A percentile compares a stretch with the other conserved stretches of the same genome.
Conservation (phyloP, 2,113 vertebrate genomes). For the Macquaria ambigua region DNA sequence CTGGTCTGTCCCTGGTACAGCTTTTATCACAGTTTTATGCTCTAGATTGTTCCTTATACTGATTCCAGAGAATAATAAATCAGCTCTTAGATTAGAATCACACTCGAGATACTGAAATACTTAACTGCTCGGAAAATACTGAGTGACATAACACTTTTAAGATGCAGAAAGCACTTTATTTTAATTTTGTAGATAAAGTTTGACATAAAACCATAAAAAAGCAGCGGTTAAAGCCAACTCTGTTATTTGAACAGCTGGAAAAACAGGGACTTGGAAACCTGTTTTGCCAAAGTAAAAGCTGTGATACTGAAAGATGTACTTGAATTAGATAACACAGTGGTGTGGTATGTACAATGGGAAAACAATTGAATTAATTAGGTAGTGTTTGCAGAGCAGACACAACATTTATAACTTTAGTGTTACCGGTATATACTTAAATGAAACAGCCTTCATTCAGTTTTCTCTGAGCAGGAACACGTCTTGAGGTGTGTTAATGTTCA, state of each 20-base stretch:
- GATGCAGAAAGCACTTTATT: neutral
- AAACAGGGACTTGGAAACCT: neutral
- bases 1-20: neutral
- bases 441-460: neutral
- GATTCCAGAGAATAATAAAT: constrained; percentile 5
- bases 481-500: neutral
- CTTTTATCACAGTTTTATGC: neutral
- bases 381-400: too few species aligned
- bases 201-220: neutral
- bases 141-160: neutral
- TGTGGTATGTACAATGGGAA: too few species aligned
- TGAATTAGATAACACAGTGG: neutral
- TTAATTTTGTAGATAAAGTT: neutral
- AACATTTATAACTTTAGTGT: neutral
- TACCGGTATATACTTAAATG: too few species aligned
- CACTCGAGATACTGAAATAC: neutral
- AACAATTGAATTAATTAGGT: neutral
- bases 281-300: neutral
- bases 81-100: neutral
- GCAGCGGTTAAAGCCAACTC: neutral
- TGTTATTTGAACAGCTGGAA: neutral
- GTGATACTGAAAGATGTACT: neutral
- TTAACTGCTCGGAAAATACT: neutral
- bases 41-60: neutral
- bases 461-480: neutral